Evolutionary conservation across 2,113 vertebrate genomes (phyloP), one percentile per base, ranked within the genome.

Genomic region (Pelodiscus sinensis): DNA sequence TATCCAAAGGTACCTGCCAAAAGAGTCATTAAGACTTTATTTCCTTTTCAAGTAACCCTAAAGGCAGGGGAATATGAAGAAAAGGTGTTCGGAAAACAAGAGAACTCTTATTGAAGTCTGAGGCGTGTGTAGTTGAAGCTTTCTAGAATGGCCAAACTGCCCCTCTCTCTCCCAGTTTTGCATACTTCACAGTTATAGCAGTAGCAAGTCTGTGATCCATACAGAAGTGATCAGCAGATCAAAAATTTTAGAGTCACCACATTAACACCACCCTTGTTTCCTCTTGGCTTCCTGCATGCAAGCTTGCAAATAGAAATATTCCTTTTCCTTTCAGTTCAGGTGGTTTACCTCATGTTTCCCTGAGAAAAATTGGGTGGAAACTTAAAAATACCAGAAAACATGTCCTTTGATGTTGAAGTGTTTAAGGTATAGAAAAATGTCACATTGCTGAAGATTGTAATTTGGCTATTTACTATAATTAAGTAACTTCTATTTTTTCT

Each of bases 1-100:
- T 71, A 35, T 19, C 65, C 21, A 19, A 9, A 35, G 65, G 35
- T 35, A 21, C n/a, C 65, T 71, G 65, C n/a, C 31, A 19, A 44
- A 31, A n/a, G 65, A 71, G 16, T 71, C 65, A 68, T 68, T 68
- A 68, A 68, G 65, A 68, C n/a, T 71, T 35, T 9, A 71, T 71
- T 71, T 71, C 65, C 15, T 71, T 19, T 68, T 68, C 31, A 68
- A 68, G 31, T n/a, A 68, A 68, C 31, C 16, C 87, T 77, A 84
- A 94, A 86, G 79, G 22, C 81, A 96, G 55, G 12, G 56, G 91
- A 11, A 77, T 77, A n/a, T 77, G 2, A 62, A 88, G 81, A 78
- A 31, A 13, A 68, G 51, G 77, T 93, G 93, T 87, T 89, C 88
- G 82, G 87, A 89, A 88, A 68, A 9, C 54, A 79, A 79, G 81